Percentiles rank a stretch among this genome's conserved stretches.
Evolutionary conservation across 2,113 vertebrate species (phyloP).

Genomic region (Oryzias curvinotus): DNA sequence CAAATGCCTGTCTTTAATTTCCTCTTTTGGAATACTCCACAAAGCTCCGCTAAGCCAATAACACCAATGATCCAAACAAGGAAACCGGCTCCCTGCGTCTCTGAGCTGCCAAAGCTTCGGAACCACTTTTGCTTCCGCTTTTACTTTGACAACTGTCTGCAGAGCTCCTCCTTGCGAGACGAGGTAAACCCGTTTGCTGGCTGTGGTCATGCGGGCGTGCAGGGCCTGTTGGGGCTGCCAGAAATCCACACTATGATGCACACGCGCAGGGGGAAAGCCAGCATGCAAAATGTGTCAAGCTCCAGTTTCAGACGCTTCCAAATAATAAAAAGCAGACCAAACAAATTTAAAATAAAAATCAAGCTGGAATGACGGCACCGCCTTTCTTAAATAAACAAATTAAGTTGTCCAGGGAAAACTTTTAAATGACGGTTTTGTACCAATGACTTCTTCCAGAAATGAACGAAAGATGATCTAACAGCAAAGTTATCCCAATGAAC

Average conservation of each 20-base stretch:
- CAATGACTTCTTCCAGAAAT: background rate
- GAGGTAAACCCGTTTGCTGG: background rate
- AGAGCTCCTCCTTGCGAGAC: background rate
- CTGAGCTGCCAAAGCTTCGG: conserved; percentile 14
- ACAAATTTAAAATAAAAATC: too few species aligned
- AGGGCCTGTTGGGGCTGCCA: background rate
- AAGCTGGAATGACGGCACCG: too few species aligned
- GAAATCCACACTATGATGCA: background rate
- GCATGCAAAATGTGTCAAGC: background rate
- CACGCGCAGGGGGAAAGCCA: background rate
- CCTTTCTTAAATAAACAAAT: conserved; percentile 4
- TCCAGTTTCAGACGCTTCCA: background rate
- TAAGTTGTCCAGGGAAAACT: conserved; percentile 38
- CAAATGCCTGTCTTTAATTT: conserved; percentile 66
- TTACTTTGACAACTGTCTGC: background rate
- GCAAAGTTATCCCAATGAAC: conserved; percentile 13
- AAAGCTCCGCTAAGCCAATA: conserved; percentile 75
- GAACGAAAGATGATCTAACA: conserved; percentile 10
- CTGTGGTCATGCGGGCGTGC: too few species aligned
- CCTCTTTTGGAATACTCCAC: conserved; percentile 73
- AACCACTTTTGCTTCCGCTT: conserved; percentile 8
- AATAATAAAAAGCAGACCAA: too few species aligned
- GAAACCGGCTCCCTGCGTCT: conserved; percentile 35
- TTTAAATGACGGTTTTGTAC: conserved; percentile 13
- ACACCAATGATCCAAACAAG: conserved; percentile 58